phyloP scores from a whole-genome alignment of 2,888 invertebrate species.

The Dryobota labecula region DNA sequence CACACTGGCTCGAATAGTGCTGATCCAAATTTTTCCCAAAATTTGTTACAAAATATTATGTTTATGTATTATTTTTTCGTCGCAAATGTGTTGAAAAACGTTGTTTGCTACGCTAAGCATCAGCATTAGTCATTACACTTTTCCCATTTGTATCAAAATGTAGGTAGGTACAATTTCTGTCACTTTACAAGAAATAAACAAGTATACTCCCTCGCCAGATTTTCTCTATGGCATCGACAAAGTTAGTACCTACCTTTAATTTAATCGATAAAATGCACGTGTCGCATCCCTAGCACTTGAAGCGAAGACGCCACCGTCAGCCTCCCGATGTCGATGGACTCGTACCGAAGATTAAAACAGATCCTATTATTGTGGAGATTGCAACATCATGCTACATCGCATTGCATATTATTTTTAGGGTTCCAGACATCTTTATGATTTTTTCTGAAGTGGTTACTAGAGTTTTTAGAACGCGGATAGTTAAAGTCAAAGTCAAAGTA shows the following conservation, averaged over 20 bases:
- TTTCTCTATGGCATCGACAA: background rate
- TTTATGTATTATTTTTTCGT: no score
- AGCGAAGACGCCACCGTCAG: conserved; percentile 78
- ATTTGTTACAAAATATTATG: no score
- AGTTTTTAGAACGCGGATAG: background rate
- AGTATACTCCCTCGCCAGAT: no score
- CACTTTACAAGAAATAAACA: background rate
- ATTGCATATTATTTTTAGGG: conserved; percentile 75
- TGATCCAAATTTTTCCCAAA: no score
- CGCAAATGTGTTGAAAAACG: no score
- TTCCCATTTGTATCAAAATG: no score
- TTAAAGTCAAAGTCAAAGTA: no score
- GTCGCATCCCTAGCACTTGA: conserved; percentile 70
- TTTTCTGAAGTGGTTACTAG: background rate
- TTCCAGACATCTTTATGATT: conserved; percentile 54
- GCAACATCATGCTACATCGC: conserved; percentile 84
- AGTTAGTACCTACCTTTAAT: background rate
- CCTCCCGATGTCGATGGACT: conserved; percentile 70
- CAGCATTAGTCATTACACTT: no score
- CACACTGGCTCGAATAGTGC: no score
- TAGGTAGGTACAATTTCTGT: no score
- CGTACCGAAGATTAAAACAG: conserved; percentile 86
- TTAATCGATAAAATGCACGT: conserved; percentile 34
- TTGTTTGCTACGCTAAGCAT: no score
- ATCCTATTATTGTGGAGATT: conserved; percentile 88